Evolutionary conservation across 2,888 invertebrate species (phyloP).

Genomic region (Hydropsyche betteni): DNA sequence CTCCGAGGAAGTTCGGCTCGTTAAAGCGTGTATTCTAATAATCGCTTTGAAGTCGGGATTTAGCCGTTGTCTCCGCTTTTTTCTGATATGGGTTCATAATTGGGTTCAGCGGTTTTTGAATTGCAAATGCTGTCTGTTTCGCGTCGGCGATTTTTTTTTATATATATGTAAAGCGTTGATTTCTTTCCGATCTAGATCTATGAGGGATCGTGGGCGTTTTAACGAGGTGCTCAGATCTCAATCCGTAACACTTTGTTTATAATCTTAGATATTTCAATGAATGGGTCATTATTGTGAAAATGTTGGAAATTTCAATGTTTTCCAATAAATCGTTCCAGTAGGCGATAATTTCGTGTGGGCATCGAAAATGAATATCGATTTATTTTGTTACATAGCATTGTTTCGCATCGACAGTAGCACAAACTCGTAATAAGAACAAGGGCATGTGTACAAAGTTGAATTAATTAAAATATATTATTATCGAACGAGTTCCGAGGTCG

Average conservation of each 20-base stretch:
- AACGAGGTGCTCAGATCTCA: constrained; percentile 12
- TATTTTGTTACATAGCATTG: background rate
- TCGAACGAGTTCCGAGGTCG: background rate
- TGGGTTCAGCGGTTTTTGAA: background rate
- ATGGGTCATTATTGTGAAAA: background rate
- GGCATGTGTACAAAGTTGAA: constrained; percentile 3
- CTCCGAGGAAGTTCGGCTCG: too few relatives aligned
- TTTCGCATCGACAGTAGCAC: constrained; percentile 9
- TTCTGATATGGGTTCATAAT: background rate
- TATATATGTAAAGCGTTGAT: background rate
- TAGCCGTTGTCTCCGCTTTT: too few relatives aligned
- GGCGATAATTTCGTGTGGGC: background rate
- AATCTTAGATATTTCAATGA: background rate
- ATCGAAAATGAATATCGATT: constrained; percentile 7
- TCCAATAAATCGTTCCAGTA: background rate
- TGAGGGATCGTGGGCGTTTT: background rate
- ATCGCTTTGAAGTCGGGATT: too few relatives aligned
- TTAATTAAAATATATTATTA: constrained; percentile 12
- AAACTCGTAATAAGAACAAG: constrained; percentile 20
- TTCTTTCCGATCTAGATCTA: constrained; percentile 22
- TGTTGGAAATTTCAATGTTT: background rate
- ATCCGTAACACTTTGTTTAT: background rate
- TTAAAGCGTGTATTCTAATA: too few relatives aligned
- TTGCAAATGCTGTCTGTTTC: background rate
- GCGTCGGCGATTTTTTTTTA: background rate